Percentiles rank a stretch among this genome's conserved stretches.
These are phyloP conservation scores for Lycaon pictus DNA, from an alignment of 2,113 vertebrate species.

Conservation along the genomic window DNA sequence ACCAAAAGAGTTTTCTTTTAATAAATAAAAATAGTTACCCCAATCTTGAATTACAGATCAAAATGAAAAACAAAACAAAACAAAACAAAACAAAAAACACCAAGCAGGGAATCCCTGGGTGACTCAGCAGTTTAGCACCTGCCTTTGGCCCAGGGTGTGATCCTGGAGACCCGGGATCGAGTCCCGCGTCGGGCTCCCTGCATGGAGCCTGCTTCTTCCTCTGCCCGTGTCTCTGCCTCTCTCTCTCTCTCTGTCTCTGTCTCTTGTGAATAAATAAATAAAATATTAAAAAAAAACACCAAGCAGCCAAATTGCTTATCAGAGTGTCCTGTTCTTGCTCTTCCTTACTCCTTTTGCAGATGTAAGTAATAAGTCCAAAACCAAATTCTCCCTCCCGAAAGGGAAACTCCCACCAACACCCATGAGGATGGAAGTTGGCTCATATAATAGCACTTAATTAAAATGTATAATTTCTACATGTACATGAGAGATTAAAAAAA, in stretches of 20 bases:
- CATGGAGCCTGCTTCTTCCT: no score
- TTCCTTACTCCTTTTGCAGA: conserved; percentile 50
- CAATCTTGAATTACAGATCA: conserved; percentile 17
- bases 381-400: conserved; percentile 14
- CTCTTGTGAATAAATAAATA: no score
- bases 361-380: conserved; percentile 71
- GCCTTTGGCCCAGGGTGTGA: no score
- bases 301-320: neutral
- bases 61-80: neutral
- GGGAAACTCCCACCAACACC: conserved; percentile 25
- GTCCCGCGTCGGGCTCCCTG: no score
- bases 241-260: no score
- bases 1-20: neutral
- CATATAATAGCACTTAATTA: conserved; percentile 46
- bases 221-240: no score
- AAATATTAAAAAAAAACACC: neutral
- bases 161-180: no score
- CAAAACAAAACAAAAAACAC: no score
- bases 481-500: neutral
- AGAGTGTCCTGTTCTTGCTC: conserved; percentile 13
- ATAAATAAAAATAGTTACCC: neutral
- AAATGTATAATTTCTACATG: conserved; percentile 42
- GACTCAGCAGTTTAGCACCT: no score
- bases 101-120: no score
- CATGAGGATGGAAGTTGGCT: conserved; percentile 41